phyloP scores from a whole-genome alignment of 1,140 invertebrate species.

The Gonioctena quinquepunctata region DNA sequence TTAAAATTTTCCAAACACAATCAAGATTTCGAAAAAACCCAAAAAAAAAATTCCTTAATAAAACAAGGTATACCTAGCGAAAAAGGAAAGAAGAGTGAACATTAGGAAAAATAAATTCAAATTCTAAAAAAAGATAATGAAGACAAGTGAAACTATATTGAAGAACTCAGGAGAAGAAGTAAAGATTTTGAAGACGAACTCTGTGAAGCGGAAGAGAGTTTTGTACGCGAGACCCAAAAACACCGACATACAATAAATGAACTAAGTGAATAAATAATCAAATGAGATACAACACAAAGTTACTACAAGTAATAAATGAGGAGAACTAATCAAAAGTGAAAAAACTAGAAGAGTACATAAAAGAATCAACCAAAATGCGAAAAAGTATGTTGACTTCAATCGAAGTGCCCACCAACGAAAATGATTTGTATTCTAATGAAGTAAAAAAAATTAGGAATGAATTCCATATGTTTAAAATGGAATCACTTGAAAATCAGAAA shows the following conservation, averaged over 20 bases:
- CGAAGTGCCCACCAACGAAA: too few species aligned
- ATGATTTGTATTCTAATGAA: too few species aligned
- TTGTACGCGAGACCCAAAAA: not conserved
- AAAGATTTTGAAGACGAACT: not conserved
- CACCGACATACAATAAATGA: not conserved
- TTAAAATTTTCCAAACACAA: not conserved
- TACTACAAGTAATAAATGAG: too few species aligned
- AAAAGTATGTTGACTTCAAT: too few species aligned
- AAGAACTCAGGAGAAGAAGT: too few species aligned
- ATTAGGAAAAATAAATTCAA: not conserved
- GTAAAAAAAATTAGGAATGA: not conserved
- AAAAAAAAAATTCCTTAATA: not conserved
- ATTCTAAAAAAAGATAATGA: too few species aligned
- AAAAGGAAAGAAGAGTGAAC: not conserved
- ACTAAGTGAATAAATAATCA: not conserved
- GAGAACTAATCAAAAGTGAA: not conserved
- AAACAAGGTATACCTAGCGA: not conserved
- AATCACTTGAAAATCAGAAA: not conserved
- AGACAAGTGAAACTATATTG: too few species aligned
- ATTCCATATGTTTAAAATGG: too few species aligned
- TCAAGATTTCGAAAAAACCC: not conserved
- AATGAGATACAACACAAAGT: not conserved
- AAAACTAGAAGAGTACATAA: not conserved
- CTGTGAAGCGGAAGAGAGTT: not conserved
- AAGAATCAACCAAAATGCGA: too few species aligned